Evolutionary conservation across 2,797 vertebrate genomes (phyloP), one percentile per base, ranked within the genome.

Genomic region (Micromesistius poutassou): DNA sequence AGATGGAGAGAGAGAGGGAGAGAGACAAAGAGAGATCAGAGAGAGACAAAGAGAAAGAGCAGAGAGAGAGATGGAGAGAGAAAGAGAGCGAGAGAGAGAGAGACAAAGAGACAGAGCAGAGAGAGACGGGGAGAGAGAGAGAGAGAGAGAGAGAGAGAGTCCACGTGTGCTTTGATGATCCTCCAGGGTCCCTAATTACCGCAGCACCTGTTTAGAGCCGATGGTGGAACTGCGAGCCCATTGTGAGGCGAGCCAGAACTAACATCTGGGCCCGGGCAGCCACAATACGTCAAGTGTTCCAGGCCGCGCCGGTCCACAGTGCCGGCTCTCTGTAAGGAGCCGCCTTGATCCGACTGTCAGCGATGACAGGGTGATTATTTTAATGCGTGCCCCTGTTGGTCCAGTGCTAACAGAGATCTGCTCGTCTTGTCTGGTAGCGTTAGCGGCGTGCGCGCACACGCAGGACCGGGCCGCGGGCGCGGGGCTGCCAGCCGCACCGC

Each of bases 281-380:
- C 85, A 91, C 88, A 92, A 91, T 88, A 86, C 86, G 80, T 83
- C 82, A 84, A 88, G 90, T 91, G 89, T 92, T 91, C 81, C 42
- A 82, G 82, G 85, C 82, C 75, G 79, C 76, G 79, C 77, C 75
- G 86, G 78, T 89, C 88, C 86, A 50, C 78, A 80, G 77, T 76
- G 80, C 16, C 50, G 76, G 76, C 81, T 28, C 79, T 38, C 86
- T 75, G 89, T 87, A 82, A 87, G 82, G 74, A 76, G 76, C 78
- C 38, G 81, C 84, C 86, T 91, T 90, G 83, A 91, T 90, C 78
- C 83, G 80, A 86, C 55, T 79, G 31, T 82, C 79, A 74, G 87
- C 14, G 87, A 87, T 92, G 90, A 90, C 89, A 83, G 9, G 80
- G 77, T 50, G 78, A 83, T 86, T 87, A 84, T 87, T 89, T 84